A percentile compares a stretch with the other conserved stretches of the same genome.
Evolutionary conservation across 1,140 invertebrate genomes (phyloP).

Genomic region (Drosophila paulistorum): DNA sequence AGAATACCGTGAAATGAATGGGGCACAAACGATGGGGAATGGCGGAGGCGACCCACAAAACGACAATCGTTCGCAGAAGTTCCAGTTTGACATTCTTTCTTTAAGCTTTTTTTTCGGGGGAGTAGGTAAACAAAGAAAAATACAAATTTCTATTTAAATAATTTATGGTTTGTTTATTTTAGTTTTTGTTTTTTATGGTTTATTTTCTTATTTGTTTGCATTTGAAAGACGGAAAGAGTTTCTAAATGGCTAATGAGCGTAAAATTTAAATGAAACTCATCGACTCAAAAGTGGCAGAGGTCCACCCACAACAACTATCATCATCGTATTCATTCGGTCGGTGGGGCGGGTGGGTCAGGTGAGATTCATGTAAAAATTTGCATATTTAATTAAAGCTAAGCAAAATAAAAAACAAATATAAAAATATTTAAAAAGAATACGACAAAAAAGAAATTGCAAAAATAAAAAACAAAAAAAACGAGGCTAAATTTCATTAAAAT

Average conservation of each 20-base stretch:
- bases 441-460: constrained; percentile 34
- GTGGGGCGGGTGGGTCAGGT: constrained; percentile 1
- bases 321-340: no score
- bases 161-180: constrained; percentile 33
- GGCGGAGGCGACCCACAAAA: not conserved
- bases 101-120: constrained; percentile 24
- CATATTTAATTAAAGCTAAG: constrained; percentile 60
- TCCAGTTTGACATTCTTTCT: constrained; percentile 51
- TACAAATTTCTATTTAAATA: constrained; percentile 47
- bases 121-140: constrained; percentile 9
- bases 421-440: not conserved
- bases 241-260: constrained; percentile 24
- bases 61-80: not conserved
- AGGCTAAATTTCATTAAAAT: constrained; percentile 58
- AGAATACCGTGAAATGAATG: constrained; percentile 26
- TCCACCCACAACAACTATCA: constrained; percentile 9
- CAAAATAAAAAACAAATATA: constrained; percentile 8
- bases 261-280: constrained; percentile 36
- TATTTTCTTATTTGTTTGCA: constrained; percentile 46
- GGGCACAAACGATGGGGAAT: constrained; percentile 39
- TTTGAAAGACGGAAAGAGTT: constrained; percentile 17
- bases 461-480: not conserved
- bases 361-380: constrained; percentile 52
- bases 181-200: constrained; percentile 1
- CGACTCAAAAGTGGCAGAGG: constrained; percentile 15